Evolutionary conservation across 2,888 invertebrate genomes (phyloP).

Genomic region (Lysandra bellargus): DNA sequence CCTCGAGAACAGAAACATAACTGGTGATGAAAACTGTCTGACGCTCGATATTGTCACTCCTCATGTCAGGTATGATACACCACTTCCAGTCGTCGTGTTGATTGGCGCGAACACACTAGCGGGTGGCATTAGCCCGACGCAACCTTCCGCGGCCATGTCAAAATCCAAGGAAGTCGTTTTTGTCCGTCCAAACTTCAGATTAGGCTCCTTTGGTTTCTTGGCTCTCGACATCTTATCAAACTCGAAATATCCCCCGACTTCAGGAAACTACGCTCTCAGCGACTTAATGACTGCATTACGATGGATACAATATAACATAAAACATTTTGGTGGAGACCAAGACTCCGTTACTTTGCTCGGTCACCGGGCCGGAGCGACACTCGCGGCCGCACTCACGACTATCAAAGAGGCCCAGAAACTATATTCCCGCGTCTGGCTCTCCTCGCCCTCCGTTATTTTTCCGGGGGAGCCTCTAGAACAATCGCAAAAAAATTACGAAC

Average conservation of each 20-base stretch:
- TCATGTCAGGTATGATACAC: constrained; percentile 87
- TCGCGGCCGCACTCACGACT: constrained; percentile 87
- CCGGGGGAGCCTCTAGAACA: constrained; percentile 83
- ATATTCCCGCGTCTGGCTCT: constrained; percentile 89
- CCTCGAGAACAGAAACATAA: constrained; percentile 82
- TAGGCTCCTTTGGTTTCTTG: constrained; percentile 90
- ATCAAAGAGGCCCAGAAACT: constrained; percentile 81
- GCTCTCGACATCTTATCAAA: constrained; percentile 86
- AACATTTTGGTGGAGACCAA: constrained; percentile 91
- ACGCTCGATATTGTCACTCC: constrained; percentile 92
- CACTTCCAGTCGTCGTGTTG: constrained; percentile 90
- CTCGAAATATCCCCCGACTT: constrained; percentile 85
- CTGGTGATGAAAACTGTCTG: constrained; percentile 90
- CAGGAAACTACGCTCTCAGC: constrained; percentile 92
- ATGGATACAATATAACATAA: constrained; percentile 91
- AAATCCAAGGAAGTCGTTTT: constrained; percentile 90
- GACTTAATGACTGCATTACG: constrained; percentile 88
- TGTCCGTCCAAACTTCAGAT: constrained; percentile 92
- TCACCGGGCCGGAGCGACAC: constrained; percentile 91
- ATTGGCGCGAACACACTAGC: constrained; percentile 90
- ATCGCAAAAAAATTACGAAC: constrained; percentile 82
- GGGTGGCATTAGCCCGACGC: constrained; percentile 87
- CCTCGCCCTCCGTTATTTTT: constrained; percentile 87
- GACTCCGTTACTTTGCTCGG: constrained; percentile 90
- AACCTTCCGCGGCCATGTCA: constrained; percentile 89